Base-by-base conservation (phyloP, 2,113 vertebrate genomes). In the Bubo bubo region DNA sequence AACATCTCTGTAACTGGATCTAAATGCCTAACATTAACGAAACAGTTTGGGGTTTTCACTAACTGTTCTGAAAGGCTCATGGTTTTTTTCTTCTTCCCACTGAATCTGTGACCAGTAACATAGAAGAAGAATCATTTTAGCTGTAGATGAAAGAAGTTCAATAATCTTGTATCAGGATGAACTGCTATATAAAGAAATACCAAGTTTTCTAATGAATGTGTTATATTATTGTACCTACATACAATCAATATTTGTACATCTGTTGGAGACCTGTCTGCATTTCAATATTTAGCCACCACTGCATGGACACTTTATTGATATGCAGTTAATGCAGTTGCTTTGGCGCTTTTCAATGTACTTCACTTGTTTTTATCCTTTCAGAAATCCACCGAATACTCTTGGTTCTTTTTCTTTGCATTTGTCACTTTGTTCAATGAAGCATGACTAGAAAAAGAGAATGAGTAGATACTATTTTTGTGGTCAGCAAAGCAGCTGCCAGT, bases 381-480 rank as follows among this genome's bases (percentile, higher is more conserved):
- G 77, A 95, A 97, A 81, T 85, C 79, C 96, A 96, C 96, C 97
- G 96, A 73, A 97, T 94, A 95, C 91, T 97, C 89, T 88, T 49
- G 66, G 89, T 96, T 97, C 84, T 95, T 96, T 95, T 98, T 81
- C 95, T 97, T 97, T 83, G 96, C 97, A 98, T 98, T 97, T 97
- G 97, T 96, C 96, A 98, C 97, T 98, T 98, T 97, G 97, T 95
- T 97, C 95, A 93, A 91, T 96, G 96, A 90, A 98, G 98, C 98
- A 98, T 98, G 98, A 97, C 97, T 91, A 96, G 96, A 97, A 93
- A 92, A 93, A 85, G 89, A 97, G 91, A 96, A 97, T 35, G 83
- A 96, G 95, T 82, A 96, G 93, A 97, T 96, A 97, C 97, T 99
- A 98, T 98, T 99, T 98, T 98, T 98, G 98, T 99, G 98, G 98